These are phyloP conservation scores for Macrobrachium rosenbergii DNA, from an alignment of 1,140 invertebrate species.

Conservation along the genomic window DNA sequence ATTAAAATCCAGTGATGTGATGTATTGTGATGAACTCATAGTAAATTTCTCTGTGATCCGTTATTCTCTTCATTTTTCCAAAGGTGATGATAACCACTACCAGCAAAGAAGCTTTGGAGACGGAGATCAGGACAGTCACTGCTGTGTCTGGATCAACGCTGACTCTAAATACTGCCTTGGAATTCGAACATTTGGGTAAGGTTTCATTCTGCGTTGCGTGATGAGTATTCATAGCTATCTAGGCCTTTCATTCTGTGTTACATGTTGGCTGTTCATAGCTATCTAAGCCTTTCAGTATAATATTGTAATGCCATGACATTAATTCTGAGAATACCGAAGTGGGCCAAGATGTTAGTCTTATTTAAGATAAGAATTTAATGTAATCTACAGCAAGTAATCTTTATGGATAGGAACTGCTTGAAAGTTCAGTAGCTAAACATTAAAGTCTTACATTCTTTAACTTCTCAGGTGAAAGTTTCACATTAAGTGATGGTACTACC, in stretches of 20 bases:
- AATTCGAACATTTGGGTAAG: constrained; percentile 41
- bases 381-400: too few relatives aligned
- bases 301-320: too few relatives aligned
- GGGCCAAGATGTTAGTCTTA: neutral
- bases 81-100: constrained; percentile 55
- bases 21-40: too few relatives aligned
- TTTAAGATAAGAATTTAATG: neutral
- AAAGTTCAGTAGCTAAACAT: too few relatives aligned
- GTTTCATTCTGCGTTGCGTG: neutral
- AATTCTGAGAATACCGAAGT: neutral
- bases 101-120: constrained; percentile 28
- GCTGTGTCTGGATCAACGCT: constrained; percentile 29
- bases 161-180: constrained; percentile 38
- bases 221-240: neutral
- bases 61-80: neutral
- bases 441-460: too few relatives aligned
- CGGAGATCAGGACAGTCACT: constrained; percentile 39
- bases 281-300: neutral
- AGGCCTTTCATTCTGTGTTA: too few relatives aligned
- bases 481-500: constrained; percentile 21
- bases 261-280: neutral
- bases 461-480: constrained; percentile 22
- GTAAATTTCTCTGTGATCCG: neutral
- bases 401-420: too few relatives aligned
- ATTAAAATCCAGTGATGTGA: too few relatives aligned